A percentile compares a stretch with the other conserved stretches of the same genome.
Evolutionary conservation across 2,113 vertebrate species (phyloP).

Genomic region (Zosterops hypoxanthus): DNA sequence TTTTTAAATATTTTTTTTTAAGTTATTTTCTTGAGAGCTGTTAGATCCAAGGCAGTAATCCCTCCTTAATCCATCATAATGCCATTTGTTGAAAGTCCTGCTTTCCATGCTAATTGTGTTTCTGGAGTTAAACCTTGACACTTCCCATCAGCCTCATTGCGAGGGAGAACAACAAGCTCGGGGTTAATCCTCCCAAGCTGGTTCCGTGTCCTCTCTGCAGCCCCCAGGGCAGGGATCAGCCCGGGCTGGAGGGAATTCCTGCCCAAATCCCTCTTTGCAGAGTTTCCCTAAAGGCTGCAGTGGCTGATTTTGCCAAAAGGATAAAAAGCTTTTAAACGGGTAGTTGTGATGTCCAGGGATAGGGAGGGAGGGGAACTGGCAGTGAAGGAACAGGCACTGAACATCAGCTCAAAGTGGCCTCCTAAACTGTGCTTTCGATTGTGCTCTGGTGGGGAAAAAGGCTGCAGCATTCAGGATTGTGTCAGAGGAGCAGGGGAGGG

Average conservation of each 20-base stretch:
- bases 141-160: background rate
- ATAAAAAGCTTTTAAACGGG: background rate
- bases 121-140: slow-evolving; percentile 34
- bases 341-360: background rate
- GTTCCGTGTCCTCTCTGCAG: background rate
- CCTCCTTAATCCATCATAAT: slow-evolving; percentile 64
- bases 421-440: background rate
- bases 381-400: background rate
- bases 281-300: background rate
- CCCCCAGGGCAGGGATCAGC: background rate
- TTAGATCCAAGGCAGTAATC: slow-evolving; percentile 49
- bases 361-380: background rate
- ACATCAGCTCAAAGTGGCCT: background rate
- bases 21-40: slow-evolving; percentile 43
- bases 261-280: background rate
- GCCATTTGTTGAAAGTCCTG: slow-evolving; percentile 45
- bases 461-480: background rate
- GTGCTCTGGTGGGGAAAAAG: background rate
- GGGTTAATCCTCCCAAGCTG: slow-evolving; percentile 26
- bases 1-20: background rate
- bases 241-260: background rate
- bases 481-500: background rate
- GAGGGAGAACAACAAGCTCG: background rate
- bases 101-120: slow-evolving; percentile 62
- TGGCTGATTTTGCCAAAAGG: accelerated